Conservation (phyloP, 2,797 vertebrate species). For the Myotis vivesi region DNA sequence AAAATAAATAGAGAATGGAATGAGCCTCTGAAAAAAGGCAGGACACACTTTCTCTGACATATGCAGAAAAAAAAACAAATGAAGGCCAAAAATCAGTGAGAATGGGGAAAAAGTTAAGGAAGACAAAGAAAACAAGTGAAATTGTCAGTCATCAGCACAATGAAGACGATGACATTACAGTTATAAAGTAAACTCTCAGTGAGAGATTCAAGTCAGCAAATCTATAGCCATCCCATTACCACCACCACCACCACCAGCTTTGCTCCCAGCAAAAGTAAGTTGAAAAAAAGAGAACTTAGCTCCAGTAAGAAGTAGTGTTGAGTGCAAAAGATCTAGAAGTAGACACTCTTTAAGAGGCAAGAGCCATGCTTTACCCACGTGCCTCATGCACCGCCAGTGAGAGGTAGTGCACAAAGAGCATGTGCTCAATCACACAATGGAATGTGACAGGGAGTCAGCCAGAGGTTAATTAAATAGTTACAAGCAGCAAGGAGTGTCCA, state of each 20-base stretch:
- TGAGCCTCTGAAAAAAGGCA: neutral
- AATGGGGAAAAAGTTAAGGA: neutral
- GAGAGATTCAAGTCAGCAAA: neutral
- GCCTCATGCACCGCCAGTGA: neutral
- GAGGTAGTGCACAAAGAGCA: neutral
- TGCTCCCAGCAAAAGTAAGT: neutral
- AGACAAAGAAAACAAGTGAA: neutral
- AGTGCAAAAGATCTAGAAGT: neutral
- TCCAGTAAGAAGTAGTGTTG: neutral
- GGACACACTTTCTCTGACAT: neutral
- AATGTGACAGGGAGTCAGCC: constrained; percentile 21
- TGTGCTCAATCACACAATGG: neutral
- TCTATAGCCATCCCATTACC: neutral
- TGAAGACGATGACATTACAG: neutral
- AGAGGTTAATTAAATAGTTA: neutral
- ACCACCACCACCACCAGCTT: neutral
- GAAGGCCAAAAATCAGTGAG: neutral
- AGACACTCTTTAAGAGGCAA: neutral
- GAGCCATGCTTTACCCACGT: neutral
- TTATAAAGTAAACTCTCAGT: neutral
- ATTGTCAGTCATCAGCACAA: neutral
- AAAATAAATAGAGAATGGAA: neutral
- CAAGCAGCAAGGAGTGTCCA: neutral
- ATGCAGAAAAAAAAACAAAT: neutral
- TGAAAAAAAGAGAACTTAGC: neutral